Percentiles rank a stretch among this genome's conserved stretches.
Evolutionary conservation across 1,140 invertebrate species (phyloP).

Genomic region (Drosophila virilis): DNA sequence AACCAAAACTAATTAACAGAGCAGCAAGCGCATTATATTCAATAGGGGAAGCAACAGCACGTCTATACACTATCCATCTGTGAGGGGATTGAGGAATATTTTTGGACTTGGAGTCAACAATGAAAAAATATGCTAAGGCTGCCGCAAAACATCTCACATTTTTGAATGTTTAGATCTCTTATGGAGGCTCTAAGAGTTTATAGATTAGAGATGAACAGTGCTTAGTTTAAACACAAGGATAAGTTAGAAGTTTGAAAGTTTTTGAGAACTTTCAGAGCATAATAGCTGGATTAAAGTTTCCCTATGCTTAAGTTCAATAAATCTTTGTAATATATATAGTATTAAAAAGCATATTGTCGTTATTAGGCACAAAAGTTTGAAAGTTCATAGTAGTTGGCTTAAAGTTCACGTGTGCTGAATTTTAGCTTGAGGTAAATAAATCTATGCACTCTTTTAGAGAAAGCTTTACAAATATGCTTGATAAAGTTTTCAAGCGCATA

Average conservation of each 20-base stretch:
- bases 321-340: neutral
- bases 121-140: neutral
- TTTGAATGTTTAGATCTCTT: too few relatives aligned
- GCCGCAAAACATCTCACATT: neutral
- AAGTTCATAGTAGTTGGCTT: too few relatives aligned
- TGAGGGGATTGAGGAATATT: neutral
- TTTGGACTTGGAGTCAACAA: neutral
- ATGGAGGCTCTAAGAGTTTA: too few relatives aligned
- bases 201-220: too few relatives aligned
- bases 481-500: too few relatives aligned
- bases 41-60: constrained; percentile 8
- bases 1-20: constrained; percentile 74
- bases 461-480: too few relatives aligned
- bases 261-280: neutral
- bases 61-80: constrained; percentile 4
- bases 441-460: too few relatives aligned
- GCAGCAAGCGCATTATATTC: constrained; percentile 50
- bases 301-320: neutral
- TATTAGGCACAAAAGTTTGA: too few relatives aligned
- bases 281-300: too few relatives aligned
- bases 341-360: neutral
- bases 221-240: too few relatives aligned
- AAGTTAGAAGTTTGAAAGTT: neutral
- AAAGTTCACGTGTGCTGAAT: too few relatives aligned
- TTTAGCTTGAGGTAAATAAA: too few relatives aligned